Evolutionary conservation across 2,888 invertebrate genomes (phyloP).

Genomic region (Sepioteuthis lessoniana): DNA sequence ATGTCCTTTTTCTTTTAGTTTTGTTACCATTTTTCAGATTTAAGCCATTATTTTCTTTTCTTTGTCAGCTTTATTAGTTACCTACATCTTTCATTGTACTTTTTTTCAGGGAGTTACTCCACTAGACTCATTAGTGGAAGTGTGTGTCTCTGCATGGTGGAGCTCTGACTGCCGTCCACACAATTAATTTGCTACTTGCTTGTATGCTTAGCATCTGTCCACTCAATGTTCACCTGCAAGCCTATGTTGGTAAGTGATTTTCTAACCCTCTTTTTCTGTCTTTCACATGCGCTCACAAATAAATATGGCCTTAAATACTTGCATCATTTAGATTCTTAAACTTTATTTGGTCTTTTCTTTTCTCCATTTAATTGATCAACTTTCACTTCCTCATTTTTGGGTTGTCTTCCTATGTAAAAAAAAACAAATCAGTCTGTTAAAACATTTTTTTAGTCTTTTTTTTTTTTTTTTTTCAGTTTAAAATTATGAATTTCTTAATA

Average conservation of each 20-base stretch:
- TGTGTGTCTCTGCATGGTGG: slow-evolving; percentile 42
- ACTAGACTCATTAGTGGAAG: slow-evolving; percentile 39
- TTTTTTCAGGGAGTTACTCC: slow-evolving; percentile 17
- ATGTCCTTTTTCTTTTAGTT: too few species aligned
- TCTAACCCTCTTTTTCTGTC: neutral
- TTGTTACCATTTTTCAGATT: too few species aligned
- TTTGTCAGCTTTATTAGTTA: neutral
- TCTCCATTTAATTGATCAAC: neutral
- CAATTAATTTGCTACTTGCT: slow-evolving; percentile 40
- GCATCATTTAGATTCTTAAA: neutral
- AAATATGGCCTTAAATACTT: too few species aligned
- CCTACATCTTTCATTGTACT: neutral
- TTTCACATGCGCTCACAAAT: neutral
- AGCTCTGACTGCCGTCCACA: slow-evolving; percentile 43
- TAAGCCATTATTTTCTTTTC: too few species aligned
- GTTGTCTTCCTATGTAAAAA: too few species aligned
- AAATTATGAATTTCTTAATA: too few species aligned
- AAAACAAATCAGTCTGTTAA: too few species aligned
- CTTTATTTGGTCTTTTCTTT: neutral
- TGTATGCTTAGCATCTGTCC: slow-evolving; percentile 47
- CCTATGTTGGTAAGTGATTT: slow-evolving; percentile 46
- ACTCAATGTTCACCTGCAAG: slow-evolving; percentile 48
- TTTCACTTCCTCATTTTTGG: too few species aligned
- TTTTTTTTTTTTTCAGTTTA: too few species aligned
- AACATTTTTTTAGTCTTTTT: too few species aligned